These are phyloP conservation scores for Caenorhabditis doughertyi DNA, from an alignment of 2,888 invertebrate genomes.

Conservation along the genomic window DNA sequence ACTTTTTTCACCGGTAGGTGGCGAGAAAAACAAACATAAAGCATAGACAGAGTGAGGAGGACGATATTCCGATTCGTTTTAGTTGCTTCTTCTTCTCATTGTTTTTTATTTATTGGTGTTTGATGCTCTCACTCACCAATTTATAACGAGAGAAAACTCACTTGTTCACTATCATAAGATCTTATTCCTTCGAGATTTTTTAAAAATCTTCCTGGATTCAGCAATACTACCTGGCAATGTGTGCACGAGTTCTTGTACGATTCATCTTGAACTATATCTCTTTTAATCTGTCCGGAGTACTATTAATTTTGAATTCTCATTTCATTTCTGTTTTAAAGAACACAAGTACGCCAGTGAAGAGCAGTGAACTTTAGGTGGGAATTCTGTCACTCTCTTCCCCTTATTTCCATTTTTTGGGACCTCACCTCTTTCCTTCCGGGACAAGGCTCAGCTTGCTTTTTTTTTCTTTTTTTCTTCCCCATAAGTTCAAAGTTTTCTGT, in stretches of 20 bases:
- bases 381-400: not conserved
- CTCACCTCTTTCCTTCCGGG: slow-evolving; percentile 6
- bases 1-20: slow-evolving; percentile 55
- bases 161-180: slow-evolving; percentile 36
- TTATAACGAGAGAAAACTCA: slow-evolving; percentile 20
- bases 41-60: slow-evolving; percentile 27
- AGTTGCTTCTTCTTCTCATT: slow-evolving; percentile 28
- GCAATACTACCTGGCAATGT: no score
- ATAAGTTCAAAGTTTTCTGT: not conserved
- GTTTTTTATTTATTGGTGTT: slow-evolving; percentile 59
- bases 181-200: slow-evolving; percentile 1
- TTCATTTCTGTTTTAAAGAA: no score
- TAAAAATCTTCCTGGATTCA: not conserved
- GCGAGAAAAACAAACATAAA: slow-evolving; percentile 56
- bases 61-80: slow-evolving; percentile 49
- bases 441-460: not conserved
- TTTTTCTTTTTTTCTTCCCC: not conserved
- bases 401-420: slow-evolving; percentile 4
- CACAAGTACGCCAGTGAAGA: not conserved
- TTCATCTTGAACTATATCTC: no score
- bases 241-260: no score
- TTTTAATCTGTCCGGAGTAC: no score
- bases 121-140: slow-evolving; percentile 54
- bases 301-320: not conserved
- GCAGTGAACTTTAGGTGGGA: slow-evolving; percentile 9